These are phyloP conservation scores for Hypolimnas misippus DNA, from an alignment of 2,888 invertebrate species.

Conservation along the genomic window DNA sequence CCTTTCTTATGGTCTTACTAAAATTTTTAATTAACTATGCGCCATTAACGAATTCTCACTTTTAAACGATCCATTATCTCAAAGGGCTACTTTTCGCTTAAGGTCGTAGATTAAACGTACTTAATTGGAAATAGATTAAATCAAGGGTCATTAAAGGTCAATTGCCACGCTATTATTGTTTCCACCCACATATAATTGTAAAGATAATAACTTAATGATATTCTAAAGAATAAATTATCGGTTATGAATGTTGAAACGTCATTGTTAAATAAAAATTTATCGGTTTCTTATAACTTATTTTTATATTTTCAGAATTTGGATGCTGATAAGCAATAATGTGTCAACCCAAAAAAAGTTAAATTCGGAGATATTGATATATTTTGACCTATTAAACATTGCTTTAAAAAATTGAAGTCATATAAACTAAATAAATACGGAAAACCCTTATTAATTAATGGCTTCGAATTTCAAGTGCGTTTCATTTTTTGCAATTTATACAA, in stretches of 20 bases:
- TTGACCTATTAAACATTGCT: no score
- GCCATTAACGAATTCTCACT: neutral
- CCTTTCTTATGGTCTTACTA: neutral
- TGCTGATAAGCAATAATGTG: no score
- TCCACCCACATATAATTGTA: neutral
- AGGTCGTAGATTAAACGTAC: neutral
- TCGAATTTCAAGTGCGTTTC: no score
- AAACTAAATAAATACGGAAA: no score
- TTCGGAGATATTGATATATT: no score
- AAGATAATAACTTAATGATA: neutral
- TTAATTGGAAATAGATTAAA: neutral
- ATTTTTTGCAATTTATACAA: no score
- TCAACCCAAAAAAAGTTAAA: no score
- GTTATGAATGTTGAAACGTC: neutral
- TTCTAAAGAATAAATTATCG: neutral
- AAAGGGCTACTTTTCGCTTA: neutral
- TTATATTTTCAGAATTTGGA: no score
- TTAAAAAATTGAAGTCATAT: no score
- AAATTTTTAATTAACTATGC: constrained; percentile 2
- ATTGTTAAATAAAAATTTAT: neutral
- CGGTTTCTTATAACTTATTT: neutral
- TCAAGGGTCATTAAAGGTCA: neutral
- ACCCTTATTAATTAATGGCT: no score
- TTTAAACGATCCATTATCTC: neutral
- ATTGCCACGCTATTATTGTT: neutral